Conservation (phyloP, 2,113 vertebrate species). For the Pungitius pungitius region DNA sequence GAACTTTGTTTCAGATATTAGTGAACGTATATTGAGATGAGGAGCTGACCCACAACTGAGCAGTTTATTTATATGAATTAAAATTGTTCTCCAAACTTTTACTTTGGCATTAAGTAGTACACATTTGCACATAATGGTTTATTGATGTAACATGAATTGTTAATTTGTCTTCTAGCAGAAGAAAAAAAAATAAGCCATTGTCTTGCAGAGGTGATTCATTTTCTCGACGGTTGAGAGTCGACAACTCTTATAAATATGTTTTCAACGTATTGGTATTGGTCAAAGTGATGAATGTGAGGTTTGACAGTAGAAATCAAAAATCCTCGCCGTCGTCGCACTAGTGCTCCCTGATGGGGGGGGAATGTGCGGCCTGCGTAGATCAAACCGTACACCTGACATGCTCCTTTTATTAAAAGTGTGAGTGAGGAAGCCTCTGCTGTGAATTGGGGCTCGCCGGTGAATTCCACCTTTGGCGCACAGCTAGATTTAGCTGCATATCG, state of each 20-base stretch:
- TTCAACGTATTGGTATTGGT: too few relatives aligned
- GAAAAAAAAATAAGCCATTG: neutral
- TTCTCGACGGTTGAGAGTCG: neutral
- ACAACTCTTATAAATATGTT: neutral
- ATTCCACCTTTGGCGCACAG: neutral
- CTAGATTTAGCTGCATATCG: neutral
- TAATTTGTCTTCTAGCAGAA: neutral
- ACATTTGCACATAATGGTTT: neutral
- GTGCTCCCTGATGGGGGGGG: too few relatives aligned
- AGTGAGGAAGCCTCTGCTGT: neutral
- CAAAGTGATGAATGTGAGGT: neutral
- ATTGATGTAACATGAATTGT: too few relatives aligned
- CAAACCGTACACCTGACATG: neutral
- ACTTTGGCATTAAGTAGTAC: too few relatives aligned
- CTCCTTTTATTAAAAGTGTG: neutral
- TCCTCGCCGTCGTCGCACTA: too few relatives aligned
- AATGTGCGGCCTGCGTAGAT: neutral
- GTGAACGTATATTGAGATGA: neutral
- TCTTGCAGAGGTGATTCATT: neutral
- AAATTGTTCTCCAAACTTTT: neutral
- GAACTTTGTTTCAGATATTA: constrained; percentile 14
- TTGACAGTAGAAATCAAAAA: too few relatives aligned
- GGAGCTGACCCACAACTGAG: neutral
- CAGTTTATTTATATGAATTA: neutral
- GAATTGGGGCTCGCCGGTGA: neutral